Percentiles rank a stretch among this genome's conserved stretches.
Evolutionary conservation across 2,797 vertebrate genomes (phyloP).

Genomic region (Lates japonicus): DNA sequence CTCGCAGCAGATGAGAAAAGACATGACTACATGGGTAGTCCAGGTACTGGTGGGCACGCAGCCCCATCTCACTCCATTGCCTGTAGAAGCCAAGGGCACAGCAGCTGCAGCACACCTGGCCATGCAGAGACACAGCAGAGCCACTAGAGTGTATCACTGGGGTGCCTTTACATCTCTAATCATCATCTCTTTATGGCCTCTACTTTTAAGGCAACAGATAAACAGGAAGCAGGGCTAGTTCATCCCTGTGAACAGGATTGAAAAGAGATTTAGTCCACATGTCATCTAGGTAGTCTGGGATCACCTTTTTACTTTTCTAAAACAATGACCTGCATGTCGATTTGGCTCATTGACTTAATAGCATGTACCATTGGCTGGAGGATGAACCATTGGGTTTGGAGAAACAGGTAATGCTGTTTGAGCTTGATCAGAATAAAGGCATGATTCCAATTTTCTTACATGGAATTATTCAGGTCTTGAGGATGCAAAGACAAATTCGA

Average conservation of each 20-base stretch:
- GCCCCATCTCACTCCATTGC: constrained; percentile 81
- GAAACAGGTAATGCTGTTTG: constrained; percentile 29
- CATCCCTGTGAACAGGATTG: constrained; percentile 7
- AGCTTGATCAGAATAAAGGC: constrained; percentile 40
- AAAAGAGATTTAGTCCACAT: too few species aligned
- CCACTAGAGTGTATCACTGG: constrained; percentile 3
- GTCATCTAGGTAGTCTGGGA: constrained; percentile 37
- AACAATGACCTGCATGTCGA: constrained; percentile 42
- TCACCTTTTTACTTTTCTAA: constrained; percentile 33
- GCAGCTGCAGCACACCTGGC: constrained; percentile 96
- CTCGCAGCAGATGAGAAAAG: constrained; percentile 94
- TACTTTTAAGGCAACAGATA: constrained; percentile 15
- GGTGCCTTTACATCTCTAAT: constrained; percentile 31
- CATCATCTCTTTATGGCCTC: constrained; percentile 38
- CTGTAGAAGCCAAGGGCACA: constrained; percentile 90
- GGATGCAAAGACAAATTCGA: constrained; percentile 41
- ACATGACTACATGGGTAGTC: constrained; percentile 92
- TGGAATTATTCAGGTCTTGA: constrained; percentile 58
- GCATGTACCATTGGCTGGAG: constrained; percentile 22
- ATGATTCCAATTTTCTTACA: constrained; percentile 45
- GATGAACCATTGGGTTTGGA: constrained; percentile 47
- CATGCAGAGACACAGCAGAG: constrained; percentile 43
- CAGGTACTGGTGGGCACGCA: constrained; percentile 89
- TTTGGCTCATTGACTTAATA: constrained; percentile 31
- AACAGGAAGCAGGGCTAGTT: constrained; percentile 1